These are phyloP conservation scores for Butorides virescens DNA, from an alignment of 2,113 vertebrate genomes.

Conservation along the genomic window DNA sequence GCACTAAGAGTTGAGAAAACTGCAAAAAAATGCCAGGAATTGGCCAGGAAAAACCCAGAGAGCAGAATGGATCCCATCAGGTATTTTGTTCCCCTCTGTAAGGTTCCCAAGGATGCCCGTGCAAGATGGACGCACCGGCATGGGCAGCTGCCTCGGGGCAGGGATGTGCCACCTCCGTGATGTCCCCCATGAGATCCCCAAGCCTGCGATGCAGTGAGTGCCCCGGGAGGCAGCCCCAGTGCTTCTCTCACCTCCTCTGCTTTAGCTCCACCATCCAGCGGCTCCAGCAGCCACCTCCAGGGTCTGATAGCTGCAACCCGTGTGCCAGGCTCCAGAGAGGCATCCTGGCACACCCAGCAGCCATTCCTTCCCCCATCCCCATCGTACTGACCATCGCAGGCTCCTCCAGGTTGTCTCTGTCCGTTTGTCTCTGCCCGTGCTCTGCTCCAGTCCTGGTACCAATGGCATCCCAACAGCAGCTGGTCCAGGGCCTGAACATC, in stretches of 20 bases:
- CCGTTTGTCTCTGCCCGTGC: background rate
- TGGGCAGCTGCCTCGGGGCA: background rate
- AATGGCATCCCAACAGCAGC: background rate
- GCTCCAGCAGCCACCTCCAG: background rate
- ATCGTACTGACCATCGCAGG: background rate
- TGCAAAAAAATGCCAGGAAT: background rate
- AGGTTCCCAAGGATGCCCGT: background rate
- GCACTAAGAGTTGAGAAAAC: background rate
- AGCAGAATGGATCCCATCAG: background rate
- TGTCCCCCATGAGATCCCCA: no score
- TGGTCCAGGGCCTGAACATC: background rate
- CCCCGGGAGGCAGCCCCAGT: background rate
- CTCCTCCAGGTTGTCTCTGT: background rate
- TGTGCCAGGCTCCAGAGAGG: rapidly evolving
- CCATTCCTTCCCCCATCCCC: background rate
- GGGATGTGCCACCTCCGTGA: background rate
- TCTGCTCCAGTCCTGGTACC: background rate
- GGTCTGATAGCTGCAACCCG: background rate
- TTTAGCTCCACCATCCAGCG: background rate
- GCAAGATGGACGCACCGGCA: background rate
- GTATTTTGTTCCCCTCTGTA: background rate
- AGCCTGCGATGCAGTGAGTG: no score
- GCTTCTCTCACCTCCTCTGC: background rate
- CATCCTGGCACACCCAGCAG: background rate
- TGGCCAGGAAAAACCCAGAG: background rate